Evolutionary conservation across 2,888 invertebrate species (phyloP).

Genomic region (Melanostoma mellinum): DNA sequence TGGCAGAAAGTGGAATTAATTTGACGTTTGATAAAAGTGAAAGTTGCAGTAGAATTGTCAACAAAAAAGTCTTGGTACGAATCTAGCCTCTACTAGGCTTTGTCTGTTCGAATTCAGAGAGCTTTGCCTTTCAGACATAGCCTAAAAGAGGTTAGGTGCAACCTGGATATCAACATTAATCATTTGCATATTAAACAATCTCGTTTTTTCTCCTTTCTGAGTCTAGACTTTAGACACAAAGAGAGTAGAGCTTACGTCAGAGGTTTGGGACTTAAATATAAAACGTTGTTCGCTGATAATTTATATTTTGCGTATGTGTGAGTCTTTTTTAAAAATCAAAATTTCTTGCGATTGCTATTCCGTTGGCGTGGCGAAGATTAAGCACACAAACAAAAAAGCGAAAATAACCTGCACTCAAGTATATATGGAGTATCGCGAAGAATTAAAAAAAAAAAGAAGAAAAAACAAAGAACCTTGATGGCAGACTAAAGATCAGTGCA

Average conservation of each 20-base stretch:
- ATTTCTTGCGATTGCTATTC: background rate
- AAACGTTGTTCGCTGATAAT: slow-evolving; percentile 13
- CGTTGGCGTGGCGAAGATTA: slow-evolving; percentile 41
- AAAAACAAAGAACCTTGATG: slow-evolving; percentile 26
- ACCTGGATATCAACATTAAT: slow-evolving; percentile 76
- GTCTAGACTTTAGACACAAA: background rate
- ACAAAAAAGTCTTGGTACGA: slow-evolving; percentile 76
- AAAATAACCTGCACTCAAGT: slow-evolving; percentile 43
- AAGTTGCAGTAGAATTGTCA: slow-evolving; percentile 30
- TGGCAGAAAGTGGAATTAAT: slow-evolving; percentile 37
- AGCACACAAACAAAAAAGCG: slow-evolving; percentile 29
- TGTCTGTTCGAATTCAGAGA: slow-evolving; percentile 82
- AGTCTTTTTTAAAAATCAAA: slow-evolving; percentile 1
- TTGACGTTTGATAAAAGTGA: slow-evolving; percentile 61
- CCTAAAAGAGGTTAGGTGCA: slow-evolving; percentile 86
- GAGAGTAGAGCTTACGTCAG: slow-evolving; percentile 25
- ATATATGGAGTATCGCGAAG: slow-evolving; percentile 22
- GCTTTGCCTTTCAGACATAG: slow-evolving; percentile 83
- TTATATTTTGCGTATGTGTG: background rate
- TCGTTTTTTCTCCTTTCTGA: slow-evolving; percentile 4
- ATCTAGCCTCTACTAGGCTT: slow-evolving; percentile 87
- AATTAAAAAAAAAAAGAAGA: slow-evolving; percentile 22
- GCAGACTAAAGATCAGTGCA: slow-evolving; percentile 29
- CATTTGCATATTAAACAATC: slow-evolving; percentile 11
- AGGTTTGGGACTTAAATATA: slow-evolving; percentile 7